These are phyloP conservation scores for Platysteira castanea DNA, from an alignment of 2,113 vertebrate genomes.

Conservation along the genomic window DNA sequence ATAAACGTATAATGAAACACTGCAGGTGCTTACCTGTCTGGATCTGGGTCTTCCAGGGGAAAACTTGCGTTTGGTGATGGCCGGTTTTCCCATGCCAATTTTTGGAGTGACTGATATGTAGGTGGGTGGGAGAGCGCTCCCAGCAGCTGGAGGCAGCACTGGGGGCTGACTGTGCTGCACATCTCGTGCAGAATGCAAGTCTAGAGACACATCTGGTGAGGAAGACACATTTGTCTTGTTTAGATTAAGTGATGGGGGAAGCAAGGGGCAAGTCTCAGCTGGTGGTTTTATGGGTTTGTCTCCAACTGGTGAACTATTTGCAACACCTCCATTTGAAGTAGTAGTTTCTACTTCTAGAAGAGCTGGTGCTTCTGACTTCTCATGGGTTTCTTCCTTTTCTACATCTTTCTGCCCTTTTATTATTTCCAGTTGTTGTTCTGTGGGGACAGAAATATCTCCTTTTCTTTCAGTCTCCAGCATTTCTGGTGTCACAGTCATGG, in stretches of 20 bases:
- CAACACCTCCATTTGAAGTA: conserved; percentile 71
- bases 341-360: conserved; percentile 65
- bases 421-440: conserved; percentile 37
- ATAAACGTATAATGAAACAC: not conserved
- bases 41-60: conserved; percentile 90
- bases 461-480: not conserved
- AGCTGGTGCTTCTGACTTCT: conserved; percentile 35
- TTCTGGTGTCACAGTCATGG: conserved; percentile 11
- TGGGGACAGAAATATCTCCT: not conserved
- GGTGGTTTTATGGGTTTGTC: conserved; percentile 69
- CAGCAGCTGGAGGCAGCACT: conserved; percentile 67
- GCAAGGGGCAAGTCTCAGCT: conserved; percentile 41
- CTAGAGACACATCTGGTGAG: conserved; percentile 71
- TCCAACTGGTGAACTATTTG: conserved; percentile 63
- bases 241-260: conserved; percentile 62
- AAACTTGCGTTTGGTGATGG: conserved; percentile 97
- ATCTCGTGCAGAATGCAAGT: conserved; percentile 77
- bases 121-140: conserved; percentile 69
- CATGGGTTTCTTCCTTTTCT: conserved; percentile 36
- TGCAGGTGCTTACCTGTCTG: conserved; percentile 82
- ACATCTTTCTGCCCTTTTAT: not conserved
- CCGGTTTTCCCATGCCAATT: conserved; percentile 98
- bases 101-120: conserved; percentile 89
- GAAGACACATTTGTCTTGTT: conserved; percentile 79
- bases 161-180: conserved; percentile 59